Conservation (phyloP, 2,797 vertebrate species). For the Chaenodraco wilsoni region DNA sequence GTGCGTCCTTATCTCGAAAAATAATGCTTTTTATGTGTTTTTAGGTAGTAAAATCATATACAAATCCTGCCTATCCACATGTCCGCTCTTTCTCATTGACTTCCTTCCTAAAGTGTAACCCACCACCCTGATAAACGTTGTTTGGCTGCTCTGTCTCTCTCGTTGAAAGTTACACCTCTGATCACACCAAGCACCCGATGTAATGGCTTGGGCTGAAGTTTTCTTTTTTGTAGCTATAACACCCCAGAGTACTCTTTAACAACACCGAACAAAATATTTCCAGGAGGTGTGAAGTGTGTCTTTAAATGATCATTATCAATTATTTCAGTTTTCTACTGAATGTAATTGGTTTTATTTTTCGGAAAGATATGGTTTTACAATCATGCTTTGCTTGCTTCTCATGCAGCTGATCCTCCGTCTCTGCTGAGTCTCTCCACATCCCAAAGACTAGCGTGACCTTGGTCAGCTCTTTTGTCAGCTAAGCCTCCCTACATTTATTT, state of each 20-base stretch:
- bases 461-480: constrained; percentile 14
- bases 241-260: not conserved
- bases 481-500: constrained; percentile 9
- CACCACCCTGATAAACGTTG: no score
- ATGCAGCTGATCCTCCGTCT: constrained; percentile 9
- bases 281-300: not conserved
- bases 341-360: constrained; percentile 5
- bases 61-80: not conserved
- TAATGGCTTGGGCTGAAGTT: not conserved
- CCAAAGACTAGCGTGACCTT: not conserved
- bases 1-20: constrained; percentile 7
- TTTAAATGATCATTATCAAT: not conserved
- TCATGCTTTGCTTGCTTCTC: not conserved
- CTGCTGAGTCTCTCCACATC: not conserved
- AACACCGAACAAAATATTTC: not conserved
- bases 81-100: not conserved
- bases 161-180: no score
- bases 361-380: not conserved
- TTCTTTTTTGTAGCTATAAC: no score
- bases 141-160: no score
- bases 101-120: no score
- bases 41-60: not conserved
- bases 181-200: no score
- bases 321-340: not conserved
- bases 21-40: not conserved